Evolutionary conservation across 2,888 invertebrate genomes (phyloP).

Genomic region (Tetanocera ferruginea): DNA sequence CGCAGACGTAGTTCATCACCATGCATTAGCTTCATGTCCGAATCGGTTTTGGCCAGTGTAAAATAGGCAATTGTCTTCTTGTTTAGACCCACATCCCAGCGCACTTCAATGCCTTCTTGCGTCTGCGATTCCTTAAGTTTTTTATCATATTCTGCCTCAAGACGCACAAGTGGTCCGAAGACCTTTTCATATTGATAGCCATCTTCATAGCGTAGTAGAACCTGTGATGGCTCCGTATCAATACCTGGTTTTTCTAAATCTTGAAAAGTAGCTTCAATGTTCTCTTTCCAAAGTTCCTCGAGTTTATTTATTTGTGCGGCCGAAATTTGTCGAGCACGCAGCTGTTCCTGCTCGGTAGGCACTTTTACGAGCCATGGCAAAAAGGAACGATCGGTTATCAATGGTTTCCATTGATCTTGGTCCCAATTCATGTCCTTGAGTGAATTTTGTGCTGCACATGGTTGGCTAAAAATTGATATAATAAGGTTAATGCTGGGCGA

Average conservation of each 20-base stretch:
- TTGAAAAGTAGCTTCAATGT: slow-evolving; percentile 97
- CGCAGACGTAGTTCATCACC: slow-evolving; percentile 96
- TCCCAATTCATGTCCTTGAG: slow-evolving; percentile 99
- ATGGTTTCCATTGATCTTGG: slow-evolving; percentile 98
- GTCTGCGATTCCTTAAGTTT: slow-evolving; percentile 98
- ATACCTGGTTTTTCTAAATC: slow-evolving; percentile 98
- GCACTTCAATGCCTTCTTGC: slow-evolving; percentile 97
- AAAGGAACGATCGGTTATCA: slow-evolving; percentile 96
- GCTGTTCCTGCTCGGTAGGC: slow-evolving; percentile 97
- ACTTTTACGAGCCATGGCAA: slow-evolving; percentile 97
- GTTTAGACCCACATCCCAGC: slow-evolving; percentile 99
- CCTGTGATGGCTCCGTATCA: slow-evolving; percentile 96
- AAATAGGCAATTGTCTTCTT: slow-evolving; percentile 99
- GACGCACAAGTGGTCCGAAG: slow-evolving; percentile 95
- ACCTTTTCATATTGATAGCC: slow-evolving; percentile 99
- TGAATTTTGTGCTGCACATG: slow-evolving; percentile 97
- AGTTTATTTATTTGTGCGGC: slow-evolving; percentile 97
- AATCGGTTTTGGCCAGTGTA: slow-evolving; percentile 96
- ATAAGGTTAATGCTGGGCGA: no score
- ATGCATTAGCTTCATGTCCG: slow-evolving; percentile 99
- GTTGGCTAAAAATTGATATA: slow-evolving; percentile 75
- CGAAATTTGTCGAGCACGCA: slow-evolving; percentile 95
- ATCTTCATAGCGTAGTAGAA: slow-evolving; percentile 87
- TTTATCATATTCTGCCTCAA: slow-evolving; percentile 99
- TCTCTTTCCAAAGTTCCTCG: slow-evolving; percentile 99